A percentile compares a stretch with the other conserved stretches of the same genome.
phyloP scores from a whole-genome alignment of 1,140 invertebrate species.

The Holotrichia oblita region DNA sequence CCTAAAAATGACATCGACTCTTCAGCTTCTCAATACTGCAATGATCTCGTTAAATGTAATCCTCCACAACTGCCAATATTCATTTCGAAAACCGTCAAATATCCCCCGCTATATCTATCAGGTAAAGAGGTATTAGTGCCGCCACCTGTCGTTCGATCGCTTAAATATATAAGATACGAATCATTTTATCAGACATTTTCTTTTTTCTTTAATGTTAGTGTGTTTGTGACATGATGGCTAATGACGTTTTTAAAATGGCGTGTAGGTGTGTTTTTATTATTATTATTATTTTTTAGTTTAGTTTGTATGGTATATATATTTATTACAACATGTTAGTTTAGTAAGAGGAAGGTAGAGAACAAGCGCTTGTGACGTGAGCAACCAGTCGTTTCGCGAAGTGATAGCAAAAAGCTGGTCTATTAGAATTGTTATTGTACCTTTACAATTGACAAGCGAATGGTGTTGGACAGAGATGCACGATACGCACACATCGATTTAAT shows the following conservation, averaged over 20 bases:
- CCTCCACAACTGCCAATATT: neutral
- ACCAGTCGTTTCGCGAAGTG: slow-evolving; percentile 44
- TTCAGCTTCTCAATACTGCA: neutral
- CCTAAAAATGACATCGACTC: neutral
- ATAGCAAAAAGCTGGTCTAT: slow-evolving; percentile 44
- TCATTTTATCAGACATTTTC: neutral
- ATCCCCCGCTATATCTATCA: neutral
- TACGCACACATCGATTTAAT: neutral
- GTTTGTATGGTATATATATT: neutral
- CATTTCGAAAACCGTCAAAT: neutral
- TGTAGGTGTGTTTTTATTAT: no score
- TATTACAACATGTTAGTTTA: neutral
- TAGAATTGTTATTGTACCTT: slow-evolving; percentile 52
- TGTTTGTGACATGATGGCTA: neutral
- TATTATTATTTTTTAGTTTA: no score
- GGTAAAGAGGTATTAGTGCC: neutral
- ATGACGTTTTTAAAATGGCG: neutral
- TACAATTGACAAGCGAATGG: slow-evolving; percentile 56
- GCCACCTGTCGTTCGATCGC: slow-evolving; percentile 16
- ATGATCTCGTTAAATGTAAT: neutral
- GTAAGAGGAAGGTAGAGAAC: slow-evolving; percentile 12
- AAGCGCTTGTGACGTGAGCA: slow-evolving; percentile 46
- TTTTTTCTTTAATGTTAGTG: neutral
- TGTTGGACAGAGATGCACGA: slow-evolving; percentile 54
- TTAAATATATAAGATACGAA: neutral